Conservation (phyloP, 2,113 vertebrate genomes). For the Seriola dumerili region DNA sequence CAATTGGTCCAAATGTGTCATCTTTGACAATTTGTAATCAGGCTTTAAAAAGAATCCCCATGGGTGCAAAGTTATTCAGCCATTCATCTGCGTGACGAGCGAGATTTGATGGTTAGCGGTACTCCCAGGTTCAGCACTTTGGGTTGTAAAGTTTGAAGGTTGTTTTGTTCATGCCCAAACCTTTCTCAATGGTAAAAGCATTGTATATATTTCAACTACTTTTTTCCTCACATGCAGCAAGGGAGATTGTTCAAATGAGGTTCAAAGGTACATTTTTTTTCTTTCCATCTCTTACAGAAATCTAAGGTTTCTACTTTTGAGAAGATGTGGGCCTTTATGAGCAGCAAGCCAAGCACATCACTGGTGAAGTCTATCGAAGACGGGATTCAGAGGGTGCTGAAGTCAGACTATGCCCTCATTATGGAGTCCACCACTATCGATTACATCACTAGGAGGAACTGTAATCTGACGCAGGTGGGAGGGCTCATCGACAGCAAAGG, state of each 20-base stretch:
- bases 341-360: constrained; percentile 93
- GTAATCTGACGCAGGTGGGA: constrained; percentile 97
- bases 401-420: constrained; percentile 95
- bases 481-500: constrained; percentile 97
- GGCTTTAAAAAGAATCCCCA: constrained; percentile 14
- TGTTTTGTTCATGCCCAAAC: constrained; percentile 32
- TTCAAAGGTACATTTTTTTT: constrained; percentile 23
- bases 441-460: constrained; percentile 95
- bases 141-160: constrained; percentile 35
- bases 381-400: constrained; percentile 94
- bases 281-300: constrained; percentile 86
- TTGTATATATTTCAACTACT: constrained; percentile 29
- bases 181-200: constrained; percentile 11
- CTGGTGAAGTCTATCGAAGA: constrained; percentile 98
- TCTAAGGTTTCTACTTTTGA: constrained; percentile 98
- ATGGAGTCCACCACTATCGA: constrained; percentile 98
- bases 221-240: constrained; percentile 39
- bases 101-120: constrained; percentile 64
- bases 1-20: constrained; percentile 23
- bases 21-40: constrained; percentile 11
- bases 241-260: constrained; percentile 33
- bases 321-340: constrained; percentile 99
- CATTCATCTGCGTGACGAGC: background rate
- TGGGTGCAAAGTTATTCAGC: constrained; percentile 46
- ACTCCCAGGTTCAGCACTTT: constrained; percentile 43